Evolutionary conservation across 2,113 vertebrate species (phyloP), one percentile per base, ranked within the genome.

Genomic region (Myrmophylax atrothorax): DNA sequence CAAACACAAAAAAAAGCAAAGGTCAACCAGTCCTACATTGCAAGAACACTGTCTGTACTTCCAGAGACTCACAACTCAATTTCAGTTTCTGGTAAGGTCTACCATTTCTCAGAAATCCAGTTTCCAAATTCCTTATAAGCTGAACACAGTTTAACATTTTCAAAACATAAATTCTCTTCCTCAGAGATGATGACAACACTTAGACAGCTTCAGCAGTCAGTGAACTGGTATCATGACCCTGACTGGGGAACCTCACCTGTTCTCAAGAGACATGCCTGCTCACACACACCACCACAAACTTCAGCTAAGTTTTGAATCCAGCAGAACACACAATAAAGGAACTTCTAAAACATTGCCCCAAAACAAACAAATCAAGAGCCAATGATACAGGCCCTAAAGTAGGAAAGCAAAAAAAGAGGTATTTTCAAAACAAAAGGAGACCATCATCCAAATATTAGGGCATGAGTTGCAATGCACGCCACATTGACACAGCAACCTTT

Each of bases 391-490:
- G 7, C 19, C 12, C 6, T n/a, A 33, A 59, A 84, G 46, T 4
- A 35, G 24, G 16, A 90, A 69, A 73, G 38, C 2, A 4, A 76
- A 84, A 84, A 70, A 79, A 46, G 10, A 47, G 3, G 7, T 7
- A 53, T 50, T 90, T 81, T 86, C 42, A 80, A 66, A 92, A 53
- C 13, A 26, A 84, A 90, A 87, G 44, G n/a, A 88, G 40, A 72
- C 18, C 13, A 86, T 15, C 14, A 58, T 29, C 3, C 29, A 58
- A 77, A 53, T 33, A 24, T 33, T 56, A 50, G 16, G 6, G 23
- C 19, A 62, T 16, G 22, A 76, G 18, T 4, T 62, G 14, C 67
- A 94, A 88, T 33, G 19, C 17, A 76, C 75, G 9, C 14, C 31
- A 90, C 7, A 10, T 0, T 38, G 42, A 58, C 44, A 67, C 0